These are phyloP conservation scores for Murina feae DNA, from an alignment of 2,113 vertebrate species.

Conservation along the genomic window DNA sequence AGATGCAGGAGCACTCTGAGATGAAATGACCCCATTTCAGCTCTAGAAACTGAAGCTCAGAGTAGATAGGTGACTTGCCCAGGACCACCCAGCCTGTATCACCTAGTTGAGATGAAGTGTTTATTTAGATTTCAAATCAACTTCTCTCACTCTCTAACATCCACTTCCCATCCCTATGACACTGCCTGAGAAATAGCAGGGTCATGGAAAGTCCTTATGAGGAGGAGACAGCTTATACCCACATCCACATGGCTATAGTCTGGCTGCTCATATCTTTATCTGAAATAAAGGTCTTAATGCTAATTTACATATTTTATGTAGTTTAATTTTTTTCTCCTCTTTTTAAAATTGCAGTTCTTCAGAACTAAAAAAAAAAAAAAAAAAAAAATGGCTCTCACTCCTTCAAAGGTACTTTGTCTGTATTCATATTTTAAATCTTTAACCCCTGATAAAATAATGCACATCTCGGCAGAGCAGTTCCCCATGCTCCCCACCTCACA, in stretches of 20 bases:
- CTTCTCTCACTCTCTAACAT: neutral
- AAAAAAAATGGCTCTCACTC: conserved; percentile 86
- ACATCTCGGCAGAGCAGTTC: neutral
- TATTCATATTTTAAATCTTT: neutral
- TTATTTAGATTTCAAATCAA: neutral
- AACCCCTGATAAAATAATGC: neutral
- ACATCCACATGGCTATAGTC: neutral
- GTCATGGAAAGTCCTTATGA: neutral
- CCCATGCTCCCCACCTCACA: accelerated
- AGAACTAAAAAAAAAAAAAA: conserved; percentile 88
- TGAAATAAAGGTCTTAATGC: neutral
- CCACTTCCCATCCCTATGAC: neutral
- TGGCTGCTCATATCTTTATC: neutral
- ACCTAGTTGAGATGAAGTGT: neutral
- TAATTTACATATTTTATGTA: neutral
- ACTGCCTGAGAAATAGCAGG: neutral
- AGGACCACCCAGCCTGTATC: neutral
- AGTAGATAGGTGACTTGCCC: neutral
- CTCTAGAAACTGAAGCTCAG: neutral
- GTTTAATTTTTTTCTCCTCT: conserved; percentile 22
- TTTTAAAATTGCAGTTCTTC: conserved; percentile 81
- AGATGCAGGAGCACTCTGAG: neutral
- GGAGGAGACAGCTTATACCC: neutral
- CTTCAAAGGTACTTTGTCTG: conserved; percentile 84
- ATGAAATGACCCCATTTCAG: neutral